Evolutionary conservation across 92 coral and sea anemone genomes (phyloP).

Genomic region (Phenganax subtilis): DNA sequence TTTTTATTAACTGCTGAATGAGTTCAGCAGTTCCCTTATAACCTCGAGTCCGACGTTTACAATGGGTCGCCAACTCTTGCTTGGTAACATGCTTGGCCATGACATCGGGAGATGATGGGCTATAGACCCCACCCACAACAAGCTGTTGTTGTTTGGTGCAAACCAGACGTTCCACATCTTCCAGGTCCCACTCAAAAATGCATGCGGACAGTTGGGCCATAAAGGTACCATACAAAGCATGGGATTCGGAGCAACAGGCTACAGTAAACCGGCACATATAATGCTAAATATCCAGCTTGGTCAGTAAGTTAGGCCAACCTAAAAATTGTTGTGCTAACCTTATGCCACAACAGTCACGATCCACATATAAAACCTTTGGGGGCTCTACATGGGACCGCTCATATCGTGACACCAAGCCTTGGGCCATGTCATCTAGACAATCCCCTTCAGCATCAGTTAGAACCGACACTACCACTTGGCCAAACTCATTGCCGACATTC

Average conservation of each 20-base stretch:
- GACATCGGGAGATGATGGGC: slow-evolving; percentile 4
- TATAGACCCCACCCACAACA: slow-evolving; percentile 20
- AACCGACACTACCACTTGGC: no score
- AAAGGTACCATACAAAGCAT: slow-evolving; percentile 48
- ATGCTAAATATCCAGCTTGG: no score
- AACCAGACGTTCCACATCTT: slow-evolving; percentile 23
- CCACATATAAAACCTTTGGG: no score
- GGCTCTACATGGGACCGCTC: no score
- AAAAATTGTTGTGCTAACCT: no score
- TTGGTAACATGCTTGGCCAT: background rate
- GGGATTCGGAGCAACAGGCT: slow-evolving; percentile 41
- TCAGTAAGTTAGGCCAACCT: no score
- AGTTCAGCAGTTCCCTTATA: slow-evolving; percentile 44
- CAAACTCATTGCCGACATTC: no score
- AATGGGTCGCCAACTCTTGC: slow-evolving; percentile 24
- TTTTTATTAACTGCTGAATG: slow-evolving; percentile 30
- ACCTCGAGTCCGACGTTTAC: slow-evolving; percentile 46
- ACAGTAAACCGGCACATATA: background rate
- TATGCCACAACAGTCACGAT: no score
- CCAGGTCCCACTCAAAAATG: slow-evolving; percentile 45
- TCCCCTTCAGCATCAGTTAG: no score
- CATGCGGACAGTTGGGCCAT: slow-evolving; percentile 43
- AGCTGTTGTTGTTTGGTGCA: slow-evolving; percentile 43
- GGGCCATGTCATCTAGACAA: no score
- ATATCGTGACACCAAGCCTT: no score